Conservation (phyloP, 2,113 vertebrate species). For the Aphelocoma coerulescens region DNA sequence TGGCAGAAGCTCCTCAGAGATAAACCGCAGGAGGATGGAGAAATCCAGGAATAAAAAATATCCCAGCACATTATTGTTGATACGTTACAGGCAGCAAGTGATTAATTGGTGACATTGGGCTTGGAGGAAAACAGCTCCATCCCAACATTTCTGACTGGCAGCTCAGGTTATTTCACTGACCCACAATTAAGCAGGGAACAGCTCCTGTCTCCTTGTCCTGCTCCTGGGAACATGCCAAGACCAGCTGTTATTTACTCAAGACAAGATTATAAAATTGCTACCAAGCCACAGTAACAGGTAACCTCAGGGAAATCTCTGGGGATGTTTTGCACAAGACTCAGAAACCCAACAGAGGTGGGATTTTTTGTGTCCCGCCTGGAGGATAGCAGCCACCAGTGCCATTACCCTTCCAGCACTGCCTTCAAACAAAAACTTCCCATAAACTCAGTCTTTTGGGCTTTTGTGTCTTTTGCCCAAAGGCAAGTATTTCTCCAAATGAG, state of each 20-base stretch:
- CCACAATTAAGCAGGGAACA: background rate
- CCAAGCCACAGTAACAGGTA: background rate
- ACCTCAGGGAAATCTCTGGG: background rate
- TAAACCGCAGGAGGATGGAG: slow-evolving; percentile 13
- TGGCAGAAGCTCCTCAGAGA: background rate
- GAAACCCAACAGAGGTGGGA: background rate
- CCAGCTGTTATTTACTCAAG: slow-evolving; percentile 32
- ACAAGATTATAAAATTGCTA: slow-evolving; percentile 20
- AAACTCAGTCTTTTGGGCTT: background rate
- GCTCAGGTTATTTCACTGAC: background rate
- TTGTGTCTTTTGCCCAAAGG: background rate
- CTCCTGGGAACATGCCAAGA: background rate
- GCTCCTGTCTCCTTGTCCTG: background rate
- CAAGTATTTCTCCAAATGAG: background rate
- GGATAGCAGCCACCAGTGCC: background rate
- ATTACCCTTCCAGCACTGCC: background rate
- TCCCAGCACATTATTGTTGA: background rate
- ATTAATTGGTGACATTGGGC: slow-evolving; percentile 1
- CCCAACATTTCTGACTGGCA: background rate
- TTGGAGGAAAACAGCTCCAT: background rate
- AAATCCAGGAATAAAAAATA: background rate
- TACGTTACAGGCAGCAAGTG: background rate
- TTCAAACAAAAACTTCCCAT: background rate
- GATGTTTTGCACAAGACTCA: background rate
- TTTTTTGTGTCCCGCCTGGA: background rate